Conservation (phyloP, 2,797 vertebrate species). For the Huso huso region DNA sequence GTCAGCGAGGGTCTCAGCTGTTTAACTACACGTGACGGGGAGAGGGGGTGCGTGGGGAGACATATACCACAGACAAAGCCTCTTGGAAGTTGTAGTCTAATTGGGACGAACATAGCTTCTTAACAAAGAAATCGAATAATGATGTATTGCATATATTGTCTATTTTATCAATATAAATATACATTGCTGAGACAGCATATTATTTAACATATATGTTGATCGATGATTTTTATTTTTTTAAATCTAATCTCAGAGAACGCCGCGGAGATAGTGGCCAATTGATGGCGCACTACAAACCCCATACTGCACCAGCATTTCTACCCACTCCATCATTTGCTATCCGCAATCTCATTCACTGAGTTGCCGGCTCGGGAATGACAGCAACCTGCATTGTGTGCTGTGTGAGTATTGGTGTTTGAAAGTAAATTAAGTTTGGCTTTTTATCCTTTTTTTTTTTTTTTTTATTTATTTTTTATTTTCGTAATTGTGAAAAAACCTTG, state of each 20-base stretch:
- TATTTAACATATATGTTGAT: too few relatives aligned
- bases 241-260: too few relatives aligned
- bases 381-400: conserved; percentile 50
- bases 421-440: too few relatives aligned
- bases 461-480: too few relatives aligned
- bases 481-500: too few relatives aligned
- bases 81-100: conserved; percentile 38
- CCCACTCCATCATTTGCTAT: conserved; percentile 22
- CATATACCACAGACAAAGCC: conserved; percentile 21
- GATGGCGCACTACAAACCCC: conserved; percentile 51
- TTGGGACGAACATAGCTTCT: not conserved
- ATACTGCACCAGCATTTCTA: not conserved
- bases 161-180: too few relatives aligned
- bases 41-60: conserved; percentile 16
- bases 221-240: too few relatives aligned
- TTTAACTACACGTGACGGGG: conserved; percentile 18
- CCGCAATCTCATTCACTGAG: conserved; percentile 50
- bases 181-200: too few relatives aligned
- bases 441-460: too few relatives aligned
- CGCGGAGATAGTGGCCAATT: too few relatives aligned
- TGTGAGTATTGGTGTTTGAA: conserved; percentile 42
- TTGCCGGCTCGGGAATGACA: conserved; percentile 35
- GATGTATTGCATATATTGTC: too few relatives aligned
- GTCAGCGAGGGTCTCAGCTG: conserved; percentile 48
- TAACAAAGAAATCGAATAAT: too few relatives aligned